Percentiles rank a stretch among this genome's conserved stretches.
phyloP scores from a whole-genome alignment of 1,140 invertebrate genomes.

The Aphaenogaster floridana region DNA sequence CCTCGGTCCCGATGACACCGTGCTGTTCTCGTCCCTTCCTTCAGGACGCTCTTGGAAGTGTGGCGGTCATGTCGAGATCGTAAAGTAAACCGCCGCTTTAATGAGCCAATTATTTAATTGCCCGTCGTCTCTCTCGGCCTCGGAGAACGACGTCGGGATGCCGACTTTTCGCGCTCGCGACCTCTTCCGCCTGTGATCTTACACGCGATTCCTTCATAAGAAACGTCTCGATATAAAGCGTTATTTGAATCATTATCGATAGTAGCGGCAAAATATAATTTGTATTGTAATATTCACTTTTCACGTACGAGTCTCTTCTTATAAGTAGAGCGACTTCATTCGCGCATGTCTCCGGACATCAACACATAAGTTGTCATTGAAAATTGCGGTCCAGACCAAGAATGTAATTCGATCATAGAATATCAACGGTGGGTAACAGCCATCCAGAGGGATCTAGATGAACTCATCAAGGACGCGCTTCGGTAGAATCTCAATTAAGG shows the following conservation, averaged over 20 bases:
- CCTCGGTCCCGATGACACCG: background rate
- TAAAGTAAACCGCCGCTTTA: conserved; percentile 72
- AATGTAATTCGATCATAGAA: conserved; percentile 16
- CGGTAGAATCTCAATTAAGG: conserved; percentile 76
- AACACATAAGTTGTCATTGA: background rate
- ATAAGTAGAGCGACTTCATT: background rate
- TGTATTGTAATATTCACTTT: background rate
- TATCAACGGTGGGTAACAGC: background rate
- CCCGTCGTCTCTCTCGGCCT: conserved; percentile 14
- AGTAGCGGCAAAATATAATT: background rate
- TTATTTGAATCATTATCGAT: background rate
- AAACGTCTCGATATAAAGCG: background rate
- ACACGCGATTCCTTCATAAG: conserved; percentile 9
- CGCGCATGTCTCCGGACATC: background rate
- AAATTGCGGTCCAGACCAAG: background rate
- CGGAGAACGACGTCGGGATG: background rate
- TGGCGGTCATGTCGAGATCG: conserved; percentile 34
- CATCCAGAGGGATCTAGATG: conserved; percentile 58
- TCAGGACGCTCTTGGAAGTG: conserved; percentile 55
- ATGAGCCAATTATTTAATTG: conserved; percentile 82
- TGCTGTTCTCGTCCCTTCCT: conserved; percentile 19
- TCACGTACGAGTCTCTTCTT: background rate
- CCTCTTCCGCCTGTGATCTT: background rate
- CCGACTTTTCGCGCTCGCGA: background rate
- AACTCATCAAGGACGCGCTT: conserved; percentile 75